A percentile compares a stretch with the other conserved stretches of the same genome.
Evolutionary conservation across 2,113 vertebrate species (phyloP).

Genomic region (Prochilodus magdalenae): DNA sequence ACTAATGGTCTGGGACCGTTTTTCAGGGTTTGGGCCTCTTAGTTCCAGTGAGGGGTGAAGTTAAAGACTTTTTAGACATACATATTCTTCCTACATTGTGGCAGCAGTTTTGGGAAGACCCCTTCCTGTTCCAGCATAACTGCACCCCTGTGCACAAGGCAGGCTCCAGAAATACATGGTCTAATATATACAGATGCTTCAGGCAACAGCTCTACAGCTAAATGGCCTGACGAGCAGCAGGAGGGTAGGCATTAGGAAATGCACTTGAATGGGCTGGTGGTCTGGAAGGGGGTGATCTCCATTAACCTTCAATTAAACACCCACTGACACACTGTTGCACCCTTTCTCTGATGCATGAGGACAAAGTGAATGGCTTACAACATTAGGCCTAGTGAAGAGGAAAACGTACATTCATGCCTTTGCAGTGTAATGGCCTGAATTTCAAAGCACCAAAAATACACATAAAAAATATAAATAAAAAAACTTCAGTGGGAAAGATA

Average conservation of each 20-base stretch:
- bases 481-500: background rate
- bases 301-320: conserved; percentile 38
- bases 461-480: background rate
- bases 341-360: background rate
- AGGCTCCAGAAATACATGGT: no score
- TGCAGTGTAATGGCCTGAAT: background rate
- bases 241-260: background rate
- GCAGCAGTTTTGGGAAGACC: no score
- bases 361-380: background rate
- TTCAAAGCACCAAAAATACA: background rate
- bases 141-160: no score
- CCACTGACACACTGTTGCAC: background rate
- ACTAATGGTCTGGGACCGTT: no score
- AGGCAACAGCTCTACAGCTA: background rate
- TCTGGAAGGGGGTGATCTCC: conserved; percentile 14
- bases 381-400: background rate
- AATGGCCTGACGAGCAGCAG: background rate
- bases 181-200: no score
- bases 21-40: no score
- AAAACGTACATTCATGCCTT: background rate
- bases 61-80: no score
- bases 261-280: background rate
- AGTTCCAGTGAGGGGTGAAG: no score
- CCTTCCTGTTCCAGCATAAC: no score
- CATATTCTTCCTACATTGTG: no score